Conservation (phyloP, 2,113 vertebrate genomes). For the Indicator indicator region DNA sequence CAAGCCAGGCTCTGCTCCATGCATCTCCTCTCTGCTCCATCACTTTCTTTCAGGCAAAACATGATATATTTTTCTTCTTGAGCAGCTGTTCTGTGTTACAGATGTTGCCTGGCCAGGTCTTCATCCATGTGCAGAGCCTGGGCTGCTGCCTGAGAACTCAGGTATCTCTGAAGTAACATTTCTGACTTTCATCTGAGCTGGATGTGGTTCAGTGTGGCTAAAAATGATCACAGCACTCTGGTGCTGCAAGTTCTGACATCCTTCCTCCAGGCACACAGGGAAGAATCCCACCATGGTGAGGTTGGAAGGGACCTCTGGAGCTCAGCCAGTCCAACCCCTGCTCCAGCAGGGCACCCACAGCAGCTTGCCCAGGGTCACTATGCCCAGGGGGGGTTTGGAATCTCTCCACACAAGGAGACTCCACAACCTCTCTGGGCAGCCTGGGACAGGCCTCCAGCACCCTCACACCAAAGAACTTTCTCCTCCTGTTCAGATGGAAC, state of each 20-base stretch:
- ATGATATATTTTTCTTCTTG: background rate
- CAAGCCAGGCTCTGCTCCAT: background rate
- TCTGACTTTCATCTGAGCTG: background rate
- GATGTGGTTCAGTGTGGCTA: background rate
- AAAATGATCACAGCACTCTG: too few relatives aligned
- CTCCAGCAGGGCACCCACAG: too few relatives aligned
- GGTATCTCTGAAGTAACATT: background rate
- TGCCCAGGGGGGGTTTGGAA: too few relatives aligned
- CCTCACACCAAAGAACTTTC: too few relatives aligned
- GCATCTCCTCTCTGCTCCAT: background rate
- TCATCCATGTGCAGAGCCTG: background rate
- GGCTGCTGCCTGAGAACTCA: background rate
- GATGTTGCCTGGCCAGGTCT: background rate
- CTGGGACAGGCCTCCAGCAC: too few relatives aligned
- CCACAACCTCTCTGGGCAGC: too few relatives aligned
- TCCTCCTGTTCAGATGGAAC: too few relatives aligned
- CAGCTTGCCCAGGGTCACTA: too few relatives aligned
- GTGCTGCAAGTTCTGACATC: background rate
- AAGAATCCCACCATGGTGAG: too few relatives aligned
- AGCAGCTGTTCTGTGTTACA: conserved; percentile 1
- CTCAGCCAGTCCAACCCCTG: too few relatives aligned
- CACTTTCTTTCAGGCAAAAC: background rate
- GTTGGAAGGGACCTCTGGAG: too few relatives aligned
- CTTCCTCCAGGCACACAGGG: background rate
- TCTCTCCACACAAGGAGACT: too few relatives aligned